These are phyloP conservation scores for Neosilurus mollespiculum DNA, from an alignment of 2,797 vertebrate species.

Conservation along the genomic window DNA sequence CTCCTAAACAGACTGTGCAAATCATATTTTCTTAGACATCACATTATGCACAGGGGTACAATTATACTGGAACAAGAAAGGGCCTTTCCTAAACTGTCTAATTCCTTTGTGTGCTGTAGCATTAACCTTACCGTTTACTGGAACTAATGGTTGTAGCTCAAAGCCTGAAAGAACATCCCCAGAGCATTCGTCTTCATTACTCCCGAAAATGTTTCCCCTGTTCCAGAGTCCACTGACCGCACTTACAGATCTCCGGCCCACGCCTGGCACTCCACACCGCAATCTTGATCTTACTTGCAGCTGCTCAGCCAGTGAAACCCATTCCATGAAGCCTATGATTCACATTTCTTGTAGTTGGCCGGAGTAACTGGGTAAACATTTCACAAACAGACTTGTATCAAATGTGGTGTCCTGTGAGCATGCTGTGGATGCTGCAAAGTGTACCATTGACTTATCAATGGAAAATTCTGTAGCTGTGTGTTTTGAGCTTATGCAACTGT, in stretches of 20 bases:
- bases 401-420: neutral
- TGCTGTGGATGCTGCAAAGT: neutral
- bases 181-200: neutral
- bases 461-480: neutral
- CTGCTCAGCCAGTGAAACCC: neutral
- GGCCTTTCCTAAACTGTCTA: neutral
- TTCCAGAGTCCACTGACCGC: no score
- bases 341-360: neutral
- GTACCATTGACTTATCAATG: no score
- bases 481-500: neutral
- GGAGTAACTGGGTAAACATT: neutral
- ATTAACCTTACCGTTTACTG: neutral
- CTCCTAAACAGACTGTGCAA: neutral
- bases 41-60: neutral
- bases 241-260: neutral
- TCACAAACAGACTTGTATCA: neutral
- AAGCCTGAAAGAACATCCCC: neutral
- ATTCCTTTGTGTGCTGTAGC: neutral
- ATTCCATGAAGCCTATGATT: neutral
- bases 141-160: neutral
- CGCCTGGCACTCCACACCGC: neutral
- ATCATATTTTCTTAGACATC: neutral
- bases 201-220: neutral
- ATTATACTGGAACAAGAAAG: neutral
- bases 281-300: neutral